Evolutionary conservation across 2,113 vertebrate genomes (phyloP).

Genomic region (Pteropus alecto): DNA sequence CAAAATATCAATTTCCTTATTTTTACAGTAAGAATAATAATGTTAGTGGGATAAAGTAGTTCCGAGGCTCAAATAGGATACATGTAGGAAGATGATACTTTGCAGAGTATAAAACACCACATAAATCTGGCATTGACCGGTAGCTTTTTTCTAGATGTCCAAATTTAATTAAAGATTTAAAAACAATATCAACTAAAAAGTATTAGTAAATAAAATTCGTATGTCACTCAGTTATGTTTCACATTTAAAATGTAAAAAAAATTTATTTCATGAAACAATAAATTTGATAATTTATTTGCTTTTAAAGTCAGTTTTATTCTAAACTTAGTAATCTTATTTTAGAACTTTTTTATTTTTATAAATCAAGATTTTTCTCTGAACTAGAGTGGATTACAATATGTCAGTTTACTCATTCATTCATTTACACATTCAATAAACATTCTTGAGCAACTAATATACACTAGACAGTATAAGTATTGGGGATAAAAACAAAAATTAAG

Average conservation of each 20-base stretch:
- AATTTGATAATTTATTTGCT: neutral
- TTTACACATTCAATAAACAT: neutral
- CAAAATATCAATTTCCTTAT: neutral
- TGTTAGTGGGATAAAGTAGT: neutral
- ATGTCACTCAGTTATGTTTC: neutral
- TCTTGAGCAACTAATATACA: neutral
- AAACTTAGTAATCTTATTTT: neutral
- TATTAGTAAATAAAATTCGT: neutral
- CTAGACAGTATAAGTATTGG: neutral
- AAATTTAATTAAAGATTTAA: constrained; percentile 19
- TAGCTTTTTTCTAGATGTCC: neutral
- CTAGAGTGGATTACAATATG: neutral
- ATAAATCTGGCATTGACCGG: neutral
- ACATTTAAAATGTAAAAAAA: neutral
- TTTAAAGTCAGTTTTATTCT: neutral
- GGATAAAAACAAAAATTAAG: neutral
- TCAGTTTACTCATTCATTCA: neutral
- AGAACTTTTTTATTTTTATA: neutral
- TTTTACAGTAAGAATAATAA: neutral
- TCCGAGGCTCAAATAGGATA: neutral
- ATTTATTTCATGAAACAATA: neutral
- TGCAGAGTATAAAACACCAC: neutral
- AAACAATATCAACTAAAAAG: neutral
- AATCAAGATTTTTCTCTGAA: neutral
- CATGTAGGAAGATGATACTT: neutral